A percentile compares a stretch with the other conserved stretches of the same genome.
These are phyloP conservation scores for Anthrax anthrax DNA, from an alignment of 2,888 invertebrate species.

Conservation along the genomic window DNA sequence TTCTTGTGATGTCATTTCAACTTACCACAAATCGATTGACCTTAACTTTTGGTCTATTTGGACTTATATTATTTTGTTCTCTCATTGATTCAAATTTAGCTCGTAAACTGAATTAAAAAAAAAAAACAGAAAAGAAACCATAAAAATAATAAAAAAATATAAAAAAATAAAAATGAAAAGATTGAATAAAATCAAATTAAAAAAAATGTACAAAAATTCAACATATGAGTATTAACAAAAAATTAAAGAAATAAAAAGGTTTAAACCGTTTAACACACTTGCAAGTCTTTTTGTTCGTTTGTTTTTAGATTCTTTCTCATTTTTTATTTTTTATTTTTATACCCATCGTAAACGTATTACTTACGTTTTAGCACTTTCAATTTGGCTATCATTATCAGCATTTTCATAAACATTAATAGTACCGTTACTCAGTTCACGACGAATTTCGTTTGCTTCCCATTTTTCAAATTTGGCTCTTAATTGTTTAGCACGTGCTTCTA, in stretches of 20 bases:
- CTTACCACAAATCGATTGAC: conserved; percentile 89
- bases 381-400: conserved; percentile 56
- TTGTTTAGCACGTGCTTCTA: conserved; percentile 67
- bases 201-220: too few relatives aligned
- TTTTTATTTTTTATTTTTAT: too few relatives aligned
- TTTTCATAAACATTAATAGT: conserved; percentile 33
- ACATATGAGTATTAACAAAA: neutral
- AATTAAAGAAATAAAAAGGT: too few relatives aligned
- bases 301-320: too few relatives aligned
- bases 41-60: conserved; percentile 46
- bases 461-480: conserved; percentile 78
- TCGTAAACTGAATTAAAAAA: conserved; percentile 46
- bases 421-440: conserved; percentile 38
- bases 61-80: conserved; percentile 35
- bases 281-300: too few relatives aligned
- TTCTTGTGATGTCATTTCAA: too few relatives aligned
- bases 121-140: conserved; percentile 1
- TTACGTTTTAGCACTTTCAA: conserved; percentile 73
- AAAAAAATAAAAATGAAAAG: neutral
- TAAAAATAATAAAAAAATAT: conserved; percentile 2
- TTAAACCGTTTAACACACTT: too few relatives aligned
- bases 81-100: conserved; percentile 81
- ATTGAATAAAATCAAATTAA: neutral
- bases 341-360: conserved; percentile 11
- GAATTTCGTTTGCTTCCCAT: conserved; percentile 60